Evolutionary conservation across 2,888 invertebrate genomes (phyloP).

Genomic region (Lomographa bimaculata): DNA sequence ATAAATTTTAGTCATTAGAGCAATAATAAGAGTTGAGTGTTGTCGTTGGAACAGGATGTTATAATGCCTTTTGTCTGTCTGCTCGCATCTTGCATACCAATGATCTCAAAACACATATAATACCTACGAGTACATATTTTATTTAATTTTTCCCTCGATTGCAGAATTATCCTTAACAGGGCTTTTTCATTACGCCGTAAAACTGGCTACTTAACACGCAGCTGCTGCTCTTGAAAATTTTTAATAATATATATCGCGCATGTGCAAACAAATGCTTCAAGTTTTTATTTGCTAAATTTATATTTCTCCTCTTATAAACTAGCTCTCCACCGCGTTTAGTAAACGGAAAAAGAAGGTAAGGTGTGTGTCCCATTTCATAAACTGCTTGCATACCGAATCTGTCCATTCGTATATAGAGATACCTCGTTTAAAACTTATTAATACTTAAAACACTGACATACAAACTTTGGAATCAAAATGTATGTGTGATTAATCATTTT

Average conservation of each 20-base stretch:
- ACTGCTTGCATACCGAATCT: too few relatives aligned
- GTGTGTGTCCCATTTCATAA: too few relatives aligned
- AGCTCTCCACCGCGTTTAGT: too few relatives aligned
- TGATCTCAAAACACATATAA: conserved; percentile 52
- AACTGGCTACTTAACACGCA: conserved; percentile 51
- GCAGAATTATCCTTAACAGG: conserved; percentile 53
- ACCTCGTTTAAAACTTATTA: too few relatives aligned
- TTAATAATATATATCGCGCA: conserved; percentile 45
- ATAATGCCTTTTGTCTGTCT: conserved; percentile 79
- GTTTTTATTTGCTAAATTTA: conserved; percentile 35
- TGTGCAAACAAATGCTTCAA: conserved; percentile 44
- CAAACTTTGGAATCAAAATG: too few relatives aligned
- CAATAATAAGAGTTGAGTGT: conserved; percentile 78
- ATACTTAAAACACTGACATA: too few relatives aligned
- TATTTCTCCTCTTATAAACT: too few relatives aligned
- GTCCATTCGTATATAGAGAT: too few relatives aligned
- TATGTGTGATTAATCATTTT: too few relatives aligned
- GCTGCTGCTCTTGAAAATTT: conserved; percentile 46
- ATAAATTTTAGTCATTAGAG: conserved; percentile 82
- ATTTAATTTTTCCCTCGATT: conserved; percentile 45
- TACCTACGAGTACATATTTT: conserved; percentile 58
- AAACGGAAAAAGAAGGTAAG: too few relatives aligned
- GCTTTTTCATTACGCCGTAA: conserved; percentile 52
- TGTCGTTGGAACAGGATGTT: conserved; percentile 78
- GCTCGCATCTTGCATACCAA: conserved; percentile 75